These are phyloP conservation scores for Hyperoplus lanceolatus DNA, from an alignment of 2,797 vertebrate genomes.

Conservation along the genomic window DNA sequence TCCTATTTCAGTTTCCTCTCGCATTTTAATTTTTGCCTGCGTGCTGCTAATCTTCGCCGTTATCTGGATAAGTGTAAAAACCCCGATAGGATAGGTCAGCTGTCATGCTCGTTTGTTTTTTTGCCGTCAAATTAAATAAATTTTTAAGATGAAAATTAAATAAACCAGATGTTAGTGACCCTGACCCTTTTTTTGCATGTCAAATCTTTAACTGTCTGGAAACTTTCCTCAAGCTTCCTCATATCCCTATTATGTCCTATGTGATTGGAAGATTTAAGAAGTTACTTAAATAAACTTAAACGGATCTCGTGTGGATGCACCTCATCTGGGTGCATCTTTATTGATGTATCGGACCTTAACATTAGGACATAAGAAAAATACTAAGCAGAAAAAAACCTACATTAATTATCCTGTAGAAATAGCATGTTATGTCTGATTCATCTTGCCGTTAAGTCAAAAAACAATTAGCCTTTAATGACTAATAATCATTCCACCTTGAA, in stretches of 20 bases:
- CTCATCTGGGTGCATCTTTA: background rate
- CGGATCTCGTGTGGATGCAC: background rate
- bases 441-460: background rate
- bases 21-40: constrained; percentile 73
- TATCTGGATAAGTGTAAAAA: constrained; percentile 72
- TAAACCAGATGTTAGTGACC: background rate
- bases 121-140: background rate
- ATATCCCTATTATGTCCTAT: background rate
- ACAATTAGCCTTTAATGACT: constrained; percentile 11
- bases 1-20: constrained; percentile 90
- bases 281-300: background rate
- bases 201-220: background rate
- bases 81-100: constrained; percentile 28
- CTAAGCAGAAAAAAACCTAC: background rate
- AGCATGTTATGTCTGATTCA: background rate
- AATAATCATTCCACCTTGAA: constrained; percentile 10
- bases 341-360: background rate
- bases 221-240: background rate
- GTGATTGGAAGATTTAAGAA: background rate
- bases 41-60: constrained; percentile 60
- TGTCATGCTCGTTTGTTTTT: background rate
- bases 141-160: background rate
- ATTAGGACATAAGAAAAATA: background rate
- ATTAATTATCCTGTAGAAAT: background rate
- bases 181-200: background rate